phyloP scores from a whole-genome alignment of 1,140 invertebrate species.

The Laodelphax striatellus region DNA sequence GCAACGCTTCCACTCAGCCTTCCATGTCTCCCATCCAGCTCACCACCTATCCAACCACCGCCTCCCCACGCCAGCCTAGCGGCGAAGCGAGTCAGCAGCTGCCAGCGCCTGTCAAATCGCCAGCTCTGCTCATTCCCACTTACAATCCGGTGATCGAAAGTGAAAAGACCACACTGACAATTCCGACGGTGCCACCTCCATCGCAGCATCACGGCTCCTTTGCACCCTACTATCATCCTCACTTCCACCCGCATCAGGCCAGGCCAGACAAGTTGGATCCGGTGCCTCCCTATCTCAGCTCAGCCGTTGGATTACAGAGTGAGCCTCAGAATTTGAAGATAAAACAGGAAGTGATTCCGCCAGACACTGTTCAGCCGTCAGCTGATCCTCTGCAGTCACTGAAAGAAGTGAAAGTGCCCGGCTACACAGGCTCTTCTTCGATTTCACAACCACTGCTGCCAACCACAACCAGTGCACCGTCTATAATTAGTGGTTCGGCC shows the following conservation, averaged over 20 bases:
- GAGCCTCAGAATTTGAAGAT: conserved; percentile 68
- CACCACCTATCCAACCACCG: conserved; percentile 15
- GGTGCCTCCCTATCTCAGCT: conserved; percentile 17
- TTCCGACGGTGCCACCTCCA: conserved; percentile 18
- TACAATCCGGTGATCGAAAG: conserved; percentile 14
- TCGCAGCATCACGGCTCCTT: conserved; percentile 16
- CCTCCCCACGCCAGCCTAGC: conserved; percentile 5
- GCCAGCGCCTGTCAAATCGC: conserved; percentile 8
- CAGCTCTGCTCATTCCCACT: conserved; percentile 13
- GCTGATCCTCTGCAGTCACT: conserved; percentile 62
- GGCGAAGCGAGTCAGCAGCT: background rate
- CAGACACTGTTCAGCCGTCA: conserved; percentile 38
- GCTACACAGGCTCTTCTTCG: conserved; percentile 37
- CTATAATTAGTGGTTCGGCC: conserved; percentile 7
- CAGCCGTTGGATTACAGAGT: conserved; percentile 26
- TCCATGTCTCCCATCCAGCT: conserved; percentile 18
- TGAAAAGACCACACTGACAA: conserved; percentile 21
- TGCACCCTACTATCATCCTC: conserved; percentile 23
- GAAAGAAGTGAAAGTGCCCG: conserved; percentile 70
- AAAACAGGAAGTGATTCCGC: conserved; percentile 52
- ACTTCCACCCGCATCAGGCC: conserved; percentile 19
- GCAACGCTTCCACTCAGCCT: background rate
- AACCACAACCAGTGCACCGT: conserved; percentile 19
- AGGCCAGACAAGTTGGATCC: conserved; percentile 20
- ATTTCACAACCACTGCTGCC: conserved; percentile 27